phyloP scores from a whole-genome alignment of 2,113 vertebrate species.

The Marmota monax region DNA sequence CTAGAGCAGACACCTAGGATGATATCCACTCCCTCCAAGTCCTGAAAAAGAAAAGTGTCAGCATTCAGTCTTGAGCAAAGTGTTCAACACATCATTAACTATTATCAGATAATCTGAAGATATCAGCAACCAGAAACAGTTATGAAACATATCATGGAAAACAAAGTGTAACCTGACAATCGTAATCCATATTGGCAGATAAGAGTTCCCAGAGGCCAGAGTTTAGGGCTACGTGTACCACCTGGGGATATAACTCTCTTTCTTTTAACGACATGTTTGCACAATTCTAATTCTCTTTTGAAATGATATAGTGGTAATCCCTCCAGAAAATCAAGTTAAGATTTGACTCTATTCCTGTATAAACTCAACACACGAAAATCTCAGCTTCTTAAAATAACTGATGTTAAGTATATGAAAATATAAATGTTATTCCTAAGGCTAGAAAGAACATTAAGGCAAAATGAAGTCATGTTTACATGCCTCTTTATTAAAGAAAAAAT shows the following conservation, averaged over 20 bases:
- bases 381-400: constrained; percentile 31
- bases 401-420: constrained; percentile 47
- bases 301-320: background rate
- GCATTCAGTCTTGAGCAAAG: constrained; percentile 44
- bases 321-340: background rate
- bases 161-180: background rate
- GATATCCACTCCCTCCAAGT: constrained; percentile 98
- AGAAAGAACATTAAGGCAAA: constrained; percentile 48
- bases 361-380: constrained; percentile 13
- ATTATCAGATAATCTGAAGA: constrained; percentile 34
- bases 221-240: background rate
- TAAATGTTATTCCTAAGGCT: constrained; percentile 29
- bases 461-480: background rate
- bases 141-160: constrained; percentile 34
- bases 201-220: background rate
- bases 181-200: background rate
- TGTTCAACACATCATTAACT: background rate
- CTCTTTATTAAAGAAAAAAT: constrained; percentile 46
- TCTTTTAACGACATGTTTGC: no score
- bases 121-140: background rate
- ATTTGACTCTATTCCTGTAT: constrained; percentile 20
- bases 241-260: background rate
- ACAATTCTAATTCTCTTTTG: background rate
- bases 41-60: constrained; percentile 86
- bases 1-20: constrained; percentile 97